Evolutionary conservation across 2,797 vertebrate species (phyloP).

Genomic region (Myotis vivesi): DNA sequence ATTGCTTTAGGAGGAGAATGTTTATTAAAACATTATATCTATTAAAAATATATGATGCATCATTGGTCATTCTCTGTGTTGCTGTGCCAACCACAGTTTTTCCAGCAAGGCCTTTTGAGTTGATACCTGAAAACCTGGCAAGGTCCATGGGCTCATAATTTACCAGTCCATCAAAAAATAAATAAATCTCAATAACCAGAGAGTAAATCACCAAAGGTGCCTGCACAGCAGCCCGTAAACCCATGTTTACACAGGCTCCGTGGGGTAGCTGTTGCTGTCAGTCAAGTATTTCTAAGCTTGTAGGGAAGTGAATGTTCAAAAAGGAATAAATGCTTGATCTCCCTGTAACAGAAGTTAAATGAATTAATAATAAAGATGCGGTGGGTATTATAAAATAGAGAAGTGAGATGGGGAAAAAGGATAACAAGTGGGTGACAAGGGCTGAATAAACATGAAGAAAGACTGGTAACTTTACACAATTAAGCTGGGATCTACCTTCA

Average conservation of each 20-base stretch:
- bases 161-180: constrained; percentile 74
- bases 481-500: neutral
- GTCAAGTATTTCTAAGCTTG: constrained; percentile 60
- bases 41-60: constrained; percentile 89
- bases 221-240: constrained; percentile 66
- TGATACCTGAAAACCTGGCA: constrained; percentile 82
- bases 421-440: neutral
- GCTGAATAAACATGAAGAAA: neutral
- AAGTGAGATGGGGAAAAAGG: neutral
- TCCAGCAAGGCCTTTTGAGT: constrained; percentile 81
- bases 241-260: constrained; percentile 57
- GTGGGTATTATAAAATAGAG: constrained; percentile 51
- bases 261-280: constrained; percentile 64
- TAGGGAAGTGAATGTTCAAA: constrained; percentile 60
- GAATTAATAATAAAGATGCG: constrained; percentile 80
- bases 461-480: neutral
- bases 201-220: constrained; percentile 75
- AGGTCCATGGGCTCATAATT: constrained; percentile 75
- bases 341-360: constrained; percentile 78
- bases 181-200: constrained; percentile 76
- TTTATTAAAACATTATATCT: constrained; percentile 89
- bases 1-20: constrained; percentile 81
- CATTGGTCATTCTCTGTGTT: constrained; percentile 87
- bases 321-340: constrained; percentile 77
- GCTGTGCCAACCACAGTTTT: constrained; percentile 82